Evolutionary conservation across 1,140 invertebrate genomes (phyloP).

Genomic region (Paracyclopina nana): DNA sequence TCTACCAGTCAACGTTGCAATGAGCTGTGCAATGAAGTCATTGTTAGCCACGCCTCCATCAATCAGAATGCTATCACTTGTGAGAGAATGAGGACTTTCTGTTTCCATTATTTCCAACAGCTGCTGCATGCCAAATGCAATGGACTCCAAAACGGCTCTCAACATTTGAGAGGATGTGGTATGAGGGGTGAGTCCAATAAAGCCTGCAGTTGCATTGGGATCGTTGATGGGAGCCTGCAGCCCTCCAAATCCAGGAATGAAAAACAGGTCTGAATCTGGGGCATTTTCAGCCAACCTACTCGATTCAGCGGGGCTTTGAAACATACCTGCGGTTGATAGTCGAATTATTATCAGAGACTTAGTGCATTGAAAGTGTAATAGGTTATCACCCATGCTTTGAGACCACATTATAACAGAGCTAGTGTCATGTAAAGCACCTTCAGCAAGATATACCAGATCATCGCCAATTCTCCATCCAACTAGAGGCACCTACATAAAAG

Average conservation of each 20-base stretch:
- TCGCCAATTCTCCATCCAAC: constrained; percentile 6
- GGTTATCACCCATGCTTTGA: background rate
- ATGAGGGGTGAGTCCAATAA: constrained; percentile 59
- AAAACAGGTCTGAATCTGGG: constrained; percentile 50
- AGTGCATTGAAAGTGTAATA: constrained; percentile 1
- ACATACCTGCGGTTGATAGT: constrained; percentile 37
- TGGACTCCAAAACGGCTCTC: constrained; percentile 60
- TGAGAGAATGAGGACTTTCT: constrained; percentile 27
- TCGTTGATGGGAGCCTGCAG: constrained; percentile 71
- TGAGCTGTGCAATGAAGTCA: constrained; percentile 64
- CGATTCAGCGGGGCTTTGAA: constrained; percentile 43
- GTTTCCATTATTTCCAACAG: constrained; percentile 44
- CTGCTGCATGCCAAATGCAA: constrained; percentile 60
- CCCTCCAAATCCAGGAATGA: constrained; percentile 77
- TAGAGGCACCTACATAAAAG: background rate
- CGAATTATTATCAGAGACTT: background rate
- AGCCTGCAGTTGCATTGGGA: constrained; percentile 51
- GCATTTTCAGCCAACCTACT: constrained; percentile 47
- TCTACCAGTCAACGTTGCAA: constrained; percentile 48
- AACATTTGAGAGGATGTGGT: constrained; percentile 56
- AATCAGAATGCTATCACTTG: constrained; percentile 25
- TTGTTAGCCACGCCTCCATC: constrained; percentile 87
- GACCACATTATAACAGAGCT: constrained; percentile 1
- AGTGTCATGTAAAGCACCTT: constrained; percentile 2
- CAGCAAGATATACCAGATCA: background rate